Percentiles rank a stretch among this genome's conserved stretches.
These are phyloP conservation scores for Excalfactoria chinensis DNA, from an alignment of 2,113 vertebrate species.

Conservation along the genomic window DNA sequence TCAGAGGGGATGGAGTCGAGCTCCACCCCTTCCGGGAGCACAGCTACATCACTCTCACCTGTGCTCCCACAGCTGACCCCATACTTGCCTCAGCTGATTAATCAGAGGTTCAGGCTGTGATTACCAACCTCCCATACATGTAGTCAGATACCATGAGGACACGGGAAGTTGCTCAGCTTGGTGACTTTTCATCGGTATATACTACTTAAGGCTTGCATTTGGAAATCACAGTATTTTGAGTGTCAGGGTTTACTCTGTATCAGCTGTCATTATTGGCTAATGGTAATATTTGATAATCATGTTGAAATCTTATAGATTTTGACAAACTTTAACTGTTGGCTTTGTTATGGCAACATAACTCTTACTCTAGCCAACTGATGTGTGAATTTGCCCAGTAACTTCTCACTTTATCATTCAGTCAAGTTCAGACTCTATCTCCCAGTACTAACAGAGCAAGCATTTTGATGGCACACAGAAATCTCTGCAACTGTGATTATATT, in stretches of 20 bases:
- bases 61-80: too few species aligned
- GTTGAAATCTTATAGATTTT: conserved; percentile 68
- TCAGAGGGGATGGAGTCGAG: too few species aligned
- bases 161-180: conserved; percentile 26
- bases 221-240: conserved; percentile 45
- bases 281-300: conserved; percentile 60
- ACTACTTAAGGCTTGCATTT: conserved; percentile 3
- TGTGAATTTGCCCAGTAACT: conserved; percentile 68
- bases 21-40: too few species aligned
- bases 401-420: conserved; percentile 63
- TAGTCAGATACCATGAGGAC: not conserved
- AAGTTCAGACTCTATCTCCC: conserved; percentile 54
- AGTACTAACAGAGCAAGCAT: conserved; percentile 45
- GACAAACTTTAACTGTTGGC: conserved; percentile 59
- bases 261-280: conserved; percentile 72
- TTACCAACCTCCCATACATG: too few species aligned
- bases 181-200: not conserved
- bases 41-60: too few species aligned
- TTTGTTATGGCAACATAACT: conserved; percentile 70
- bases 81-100: too few species aligned
- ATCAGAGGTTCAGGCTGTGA: too few species aligned
- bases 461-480: conserved; percentile 66
- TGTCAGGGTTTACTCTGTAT: conserved; percentile 43
- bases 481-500: conserved; percentile 54
- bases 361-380: conserved; percentile 49